Evolutionary conservation across 2,113 vertebrate genomes (phyloP).

Genomic region (Trematomus loennbergii): DNA sequence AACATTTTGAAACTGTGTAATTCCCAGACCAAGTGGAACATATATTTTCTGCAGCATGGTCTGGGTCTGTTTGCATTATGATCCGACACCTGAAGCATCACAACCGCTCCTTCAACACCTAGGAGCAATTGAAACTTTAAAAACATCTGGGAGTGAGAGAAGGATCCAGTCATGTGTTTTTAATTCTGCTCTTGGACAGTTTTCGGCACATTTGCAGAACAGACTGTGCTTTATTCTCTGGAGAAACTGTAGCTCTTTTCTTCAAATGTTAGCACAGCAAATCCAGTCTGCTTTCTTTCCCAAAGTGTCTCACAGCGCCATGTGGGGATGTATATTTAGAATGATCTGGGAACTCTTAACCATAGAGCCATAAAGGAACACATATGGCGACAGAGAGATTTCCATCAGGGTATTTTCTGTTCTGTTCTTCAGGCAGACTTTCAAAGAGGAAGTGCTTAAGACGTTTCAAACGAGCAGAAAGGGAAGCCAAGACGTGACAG

Average conservation of each 20-base stretch:
- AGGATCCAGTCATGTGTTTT: not conserved
- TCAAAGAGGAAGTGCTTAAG: slow-evolving; percentile 55
- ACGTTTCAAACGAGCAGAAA: slow-evolving; percentile 21
- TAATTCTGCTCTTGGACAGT: not conserved
- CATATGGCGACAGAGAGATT: slow-evolving; percentile 9
- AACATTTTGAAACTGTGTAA: too few species aligned
- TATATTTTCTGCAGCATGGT: too few species aligned
- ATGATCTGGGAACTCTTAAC: slow-evolving; percentile 1
- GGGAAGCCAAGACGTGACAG: slow-evolving; percentile 48
- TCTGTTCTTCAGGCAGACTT: not conserved
- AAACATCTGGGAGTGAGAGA: too few species aligned
- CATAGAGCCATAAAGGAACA: not conserved
- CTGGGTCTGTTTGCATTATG: too few species aligned
- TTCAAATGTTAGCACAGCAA: not conserved
- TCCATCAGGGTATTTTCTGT: not conserved
- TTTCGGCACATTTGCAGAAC: not conserved
- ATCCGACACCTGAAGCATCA: too few species aligned
- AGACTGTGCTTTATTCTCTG: not conserved
- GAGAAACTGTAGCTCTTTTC: not conserved
- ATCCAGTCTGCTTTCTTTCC: not conserved
- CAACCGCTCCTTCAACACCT: not conserved
- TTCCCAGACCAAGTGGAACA: too few species aligned
- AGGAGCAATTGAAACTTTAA: not conserved
- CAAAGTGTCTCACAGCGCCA: not conserved
- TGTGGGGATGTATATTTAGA: not conserved